Percentiles rank a stretch among this genome's conserved stretches.
These are phyloP conservation scores for Sinopyrophorus schimmeli DNA, from an alignment of 2,888 invertebrate species.

Conservation along the genomic window DNA sequence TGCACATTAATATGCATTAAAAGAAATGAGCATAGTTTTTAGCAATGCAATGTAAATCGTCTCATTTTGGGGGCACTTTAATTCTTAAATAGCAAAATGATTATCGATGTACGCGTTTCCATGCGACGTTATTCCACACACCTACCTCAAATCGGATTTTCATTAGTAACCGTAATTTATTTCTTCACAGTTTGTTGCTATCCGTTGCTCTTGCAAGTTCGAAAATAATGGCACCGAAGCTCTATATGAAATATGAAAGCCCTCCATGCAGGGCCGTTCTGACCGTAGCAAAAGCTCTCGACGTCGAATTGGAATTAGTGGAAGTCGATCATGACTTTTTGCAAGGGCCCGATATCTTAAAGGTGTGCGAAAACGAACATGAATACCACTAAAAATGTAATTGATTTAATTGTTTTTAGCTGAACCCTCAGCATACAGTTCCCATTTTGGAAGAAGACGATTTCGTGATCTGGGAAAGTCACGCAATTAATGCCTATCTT, in stretches of 20 bases:
- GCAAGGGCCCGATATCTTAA: constrained; percentile 17
- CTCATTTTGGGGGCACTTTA: no score
- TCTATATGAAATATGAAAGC: constrained; percentile 53
- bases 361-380: constrained; percentile 17
- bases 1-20: no score
- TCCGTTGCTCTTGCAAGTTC: background rate
- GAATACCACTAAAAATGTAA: background rate
- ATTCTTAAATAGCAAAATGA: no score
- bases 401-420: constrained; percentile 49
- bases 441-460: constrained; percentile 63
- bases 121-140: constrained; percentile 9
- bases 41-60: no score
- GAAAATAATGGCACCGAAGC: constrained; percentile 44
- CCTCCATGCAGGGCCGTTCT: constrained; percentile 61
- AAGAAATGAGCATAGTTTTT: no score
- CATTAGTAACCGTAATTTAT: background rate
- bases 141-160: constrained; percentile 10
- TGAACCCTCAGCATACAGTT: constrained; percentile 66
- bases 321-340: constrained; percentile 50
- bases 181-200: constrained; percentile 1
- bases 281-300: constrained; percentile 59
- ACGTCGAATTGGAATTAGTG: constrained; percentile 55
- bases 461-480: constrained; percentile 64
- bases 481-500: constrained; percentile 65
- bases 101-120: constrained; percentile 12